These are phyloP conservation scores for Otolemur crassicaudatus DNA, from an alignment of 2,797 vertebrate genomes.

Conservation along the genomic window DNA sequence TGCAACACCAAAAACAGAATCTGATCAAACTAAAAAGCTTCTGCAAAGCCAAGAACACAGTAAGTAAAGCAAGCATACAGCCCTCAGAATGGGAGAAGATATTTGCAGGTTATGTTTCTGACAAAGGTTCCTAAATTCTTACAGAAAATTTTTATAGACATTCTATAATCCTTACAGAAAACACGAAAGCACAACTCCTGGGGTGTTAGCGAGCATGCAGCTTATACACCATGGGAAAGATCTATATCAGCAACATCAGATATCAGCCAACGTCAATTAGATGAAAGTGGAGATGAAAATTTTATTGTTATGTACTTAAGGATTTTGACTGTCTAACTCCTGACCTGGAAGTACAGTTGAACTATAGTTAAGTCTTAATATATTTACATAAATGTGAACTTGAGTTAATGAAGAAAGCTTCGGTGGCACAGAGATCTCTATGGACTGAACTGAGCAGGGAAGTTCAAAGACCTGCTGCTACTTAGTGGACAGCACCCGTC, in stretches of 20 bases:
- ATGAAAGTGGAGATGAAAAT: not conserved
- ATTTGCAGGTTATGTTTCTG: too few relatives aligned
- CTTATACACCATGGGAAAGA: not conserved
- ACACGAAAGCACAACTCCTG: not conserved
- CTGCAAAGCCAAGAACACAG: too few relatives aligned
- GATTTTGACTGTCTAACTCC: not conserved
- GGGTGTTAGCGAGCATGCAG: not conserved
- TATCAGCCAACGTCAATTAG: not conserved
- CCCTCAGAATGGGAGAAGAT: too few relatives aligned
- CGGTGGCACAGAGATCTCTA: not conserved
- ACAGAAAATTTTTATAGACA: not conserved
- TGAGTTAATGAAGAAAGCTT: not conserved
- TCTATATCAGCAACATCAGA: not conserved
- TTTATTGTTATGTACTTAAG: not conserved
- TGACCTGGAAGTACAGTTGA: not conserved
- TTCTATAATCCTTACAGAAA: not conserved
- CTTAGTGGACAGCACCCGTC: not conserved
- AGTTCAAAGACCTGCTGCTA: not conserved
- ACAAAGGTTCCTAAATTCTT: too few relatives aligned
- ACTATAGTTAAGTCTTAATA: not conserved
- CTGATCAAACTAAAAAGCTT: too few relatives aligned
- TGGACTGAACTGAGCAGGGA: not conserved
- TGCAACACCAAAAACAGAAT: too few relatives aligned
- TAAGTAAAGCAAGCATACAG: too few relatives aligned
- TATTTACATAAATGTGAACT: not conserved